Base-by-base conservation (phyloP, 2,797 vertebrate genomes). In the Lacerta viridis region DNA sequence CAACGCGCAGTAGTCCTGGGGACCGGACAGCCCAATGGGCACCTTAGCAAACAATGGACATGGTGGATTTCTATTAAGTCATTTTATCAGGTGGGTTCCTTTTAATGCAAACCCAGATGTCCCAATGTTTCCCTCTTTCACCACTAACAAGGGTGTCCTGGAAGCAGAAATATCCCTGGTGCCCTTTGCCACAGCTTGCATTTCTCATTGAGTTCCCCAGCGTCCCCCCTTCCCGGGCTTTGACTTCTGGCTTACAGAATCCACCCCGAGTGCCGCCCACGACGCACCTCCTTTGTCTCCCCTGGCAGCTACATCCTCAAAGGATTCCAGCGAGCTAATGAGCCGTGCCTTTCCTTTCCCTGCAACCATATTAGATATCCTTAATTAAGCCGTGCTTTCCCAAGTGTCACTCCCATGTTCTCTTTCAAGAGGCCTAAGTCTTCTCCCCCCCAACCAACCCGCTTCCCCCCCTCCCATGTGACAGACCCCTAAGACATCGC, bases 301-400 rank as follows among this genome's bases (percentile, higher is more conserved):
- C 91, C 91, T 85, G 92, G 92, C 94, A 90, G 94, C 86, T 91
- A 93, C 88, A 95, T 94, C 93, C 94, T 95, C 92, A 93, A 95
- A 93, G 95, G 94, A 96, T 96, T 96, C 95, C 96, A 94, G 90
- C 74, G 88, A 94, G 93, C 95, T 95, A 95, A 94, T 95, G 95
- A 96, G 95, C 95, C 96, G 85, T 94, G 92, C 90, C 93, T 76
- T 95, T 95, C 94, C 92, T 88, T 94, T 95, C 95, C 50, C 95
- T 95, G 95, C 94, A 93, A 95, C 93, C 94, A 91, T 95, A 96
- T 96, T 96, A 95, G 94, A 96, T 96, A 95, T 93, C 94, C 89
- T 93, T 93, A 96, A 96, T 97, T 95, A 96, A 95, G 95, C 93
- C 93, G 93, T 93, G 93, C 91, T 93, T 95, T 94, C 95, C 92